phyloP scores from a whole-genome alignment of 2,888 invertebrate species.

The Cremastinae sp. region DNA sequence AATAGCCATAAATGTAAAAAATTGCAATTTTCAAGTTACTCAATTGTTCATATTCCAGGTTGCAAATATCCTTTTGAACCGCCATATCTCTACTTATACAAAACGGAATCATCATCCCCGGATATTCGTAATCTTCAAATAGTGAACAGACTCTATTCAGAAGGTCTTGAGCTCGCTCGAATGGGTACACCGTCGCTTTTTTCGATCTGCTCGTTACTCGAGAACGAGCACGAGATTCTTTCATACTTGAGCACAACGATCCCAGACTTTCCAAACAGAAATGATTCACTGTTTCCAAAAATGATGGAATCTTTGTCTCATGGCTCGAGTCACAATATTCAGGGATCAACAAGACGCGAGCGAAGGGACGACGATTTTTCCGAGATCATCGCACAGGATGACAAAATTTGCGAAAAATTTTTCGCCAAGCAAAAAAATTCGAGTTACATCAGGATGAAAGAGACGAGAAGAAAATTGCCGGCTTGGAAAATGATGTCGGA shows the following conservation, averaged over 20 bases:
- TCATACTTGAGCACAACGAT: slow-evolving; percentile 83
- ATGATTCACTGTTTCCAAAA: slow-evolving; percentile 79
- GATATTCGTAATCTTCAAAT: slow-evolving; percentile 85
- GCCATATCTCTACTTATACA: slow-evolving; percentile 85
- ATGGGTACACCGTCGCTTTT: slow-evolving; percentile 88
- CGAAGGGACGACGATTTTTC: neutral
- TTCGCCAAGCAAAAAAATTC: slow-evolving; percentile 83
- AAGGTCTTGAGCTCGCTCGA: slow-evolving; percentile 84
- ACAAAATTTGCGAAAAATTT: slow-evolving; percentile 84
- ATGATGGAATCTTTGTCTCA: neutral
- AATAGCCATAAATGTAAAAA: too few species aligned
- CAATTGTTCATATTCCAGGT: slow-evolving; percentile 65
- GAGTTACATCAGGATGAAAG: slow-evolving; percentile 86
- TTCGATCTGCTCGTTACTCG: slow-evolving; percentile 86
- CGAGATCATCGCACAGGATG: slow-evolving; percentile 84
- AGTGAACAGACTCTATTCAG: slow-evolving; percentile 85
- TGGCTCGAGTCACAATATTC: slow-evolving; percentile 82
- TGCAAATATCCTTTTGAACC: slow-evolving; percentile 88
- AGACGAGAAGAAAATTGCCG: slow-evolving; percentile 84
- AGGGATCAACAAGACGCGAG: slow-evolving; percentile 82
- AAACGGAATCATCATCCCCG: slow-evolving; percentile 82
- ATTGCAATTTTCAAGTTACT: too few species aligned
- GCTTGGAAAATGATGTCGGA: slow-evolving; percentile 87
- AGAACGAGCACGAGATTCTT: slow-evolving; percentile 85
- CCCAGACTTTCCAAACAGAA: slow-evolving; percentile 84